These are phyloP conservation scores for Heliangelus exortis DNA, from an alignment of 2,797 vertebrate genomes.

Conservation along the genomic window DNA sequence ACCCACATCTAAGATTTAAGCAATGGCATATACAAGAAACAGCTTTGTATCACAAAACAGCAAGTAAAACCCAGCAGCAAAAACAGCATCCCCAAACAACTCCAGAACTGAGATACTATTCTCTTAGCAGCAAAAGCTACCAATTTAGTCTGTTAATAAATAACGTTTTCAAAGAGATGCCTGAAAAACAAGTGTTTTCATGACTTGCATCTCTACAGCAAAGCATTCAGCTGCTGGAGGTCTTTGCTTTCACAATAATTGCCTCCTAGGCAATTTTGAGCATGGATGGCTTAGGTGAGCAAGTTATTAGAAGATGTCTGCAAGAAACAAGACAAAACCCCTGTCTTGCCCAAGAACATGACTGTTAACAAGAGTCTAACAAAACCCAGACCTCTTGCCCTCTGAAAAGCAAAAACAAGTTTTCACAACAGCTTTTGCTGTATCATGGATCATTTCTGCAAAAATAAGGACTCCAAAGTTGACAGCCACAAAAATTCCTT, in stretches of 20 bases:
- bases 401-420: neutral
- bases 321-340: neutral
- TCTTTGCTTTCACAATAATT: neutral
- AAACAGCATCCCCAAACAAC: neutral
- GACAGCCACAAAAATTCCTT: constrained; percentile 36
- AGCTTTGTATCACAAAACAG: neutral
- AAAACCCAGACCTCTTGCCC: neutral
- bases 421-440: constrained; percentile 15
- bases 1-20: neutral
- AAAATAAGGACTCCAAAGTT: constrained; percentile 30
- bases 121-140: neutral
- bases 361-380: neutral
- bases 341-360: neutral
- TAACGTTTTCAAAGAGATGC: constrained; percentile 21
- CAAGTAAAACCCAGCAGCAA: neutral
- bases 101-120: neutral
- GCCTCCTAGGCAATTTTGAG: neutral
- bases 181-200: constrained; percentile 20
- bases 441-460: neutral
- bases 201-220: constrained; percentile 30
- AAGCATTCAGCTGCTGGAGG: neutral
- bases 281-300: neutral
- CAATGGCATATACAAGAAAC: neutral
- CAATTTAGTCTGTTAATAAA: constrained; percentile 27
- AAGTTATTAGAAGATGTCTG: constrained; percentile 3